phyloP scores from a whole-genome alignment of 2,797 vertebrate genomes.

The Pangasius macronema region DNA sequence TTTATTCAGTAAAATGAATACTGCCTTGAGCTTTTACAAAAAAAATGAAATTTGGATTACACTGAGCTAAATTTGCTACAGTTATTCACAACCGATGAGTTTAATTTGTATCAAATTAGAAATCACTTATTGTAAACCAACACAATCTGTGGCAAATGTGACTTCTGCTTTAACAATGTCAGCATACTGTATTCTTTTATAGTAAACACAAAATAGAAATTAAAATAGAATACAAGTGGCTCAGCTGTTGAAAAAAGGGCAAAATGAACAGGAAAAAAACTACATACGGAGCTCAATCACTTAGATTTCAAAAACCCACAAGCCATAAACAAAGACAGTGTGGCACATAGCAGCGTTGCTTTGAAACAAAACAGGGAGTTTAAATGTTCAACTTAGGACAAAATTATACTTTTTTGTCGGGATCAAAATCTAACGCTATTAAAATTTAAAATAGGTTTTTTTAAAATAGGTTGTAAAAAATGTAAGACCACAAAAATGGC shows the following conservation, averaged over 20 bases:
- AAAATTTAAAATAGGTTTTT: background rate
- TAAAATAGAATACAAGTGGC: slow-evolving; percentile 64
- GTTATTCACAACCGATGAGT: background rate
- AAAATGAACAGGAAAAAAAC: slow-evolving; percentile 54
- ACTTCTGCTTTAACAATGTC: slow-evolving; percentile 56
- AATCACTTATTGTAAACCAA: background rate
- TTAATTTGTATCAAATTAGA: background rate
- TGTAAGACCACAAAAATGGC: background rate
- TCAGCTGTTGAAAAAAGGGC: slow-evolving; percentile 52
- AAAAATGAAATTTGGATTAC: slow-evolving; percentile 14
- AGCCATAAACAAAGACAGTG: slow-evolving; percentile 65
- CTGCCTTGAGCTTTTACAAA: background rate
- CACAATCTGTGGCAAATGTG: background rate
- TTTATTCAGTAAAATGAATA: background rate
- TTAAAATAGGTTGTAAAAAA: background rate
- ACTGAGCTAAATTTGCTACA: background rate
- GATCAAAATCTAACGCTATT: background rate
- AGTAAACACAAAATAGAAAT: no score
- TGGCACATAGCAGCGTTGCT: background rate
- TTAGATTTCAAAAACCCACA: slow-evolving; percentile 45
- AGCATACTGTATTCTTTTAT: slow-evolving; percentile 61
- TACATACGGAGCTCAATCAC: slow-evolving; percentile 49
- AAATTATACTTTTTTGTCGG: background rate
- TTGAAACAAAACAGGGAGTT: background rate
- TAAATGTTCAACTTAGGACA: background rate